Base-by-base conservation (phyloP, 2,113 vertebrate species). In the Chaenogobius annularis region DNA sequence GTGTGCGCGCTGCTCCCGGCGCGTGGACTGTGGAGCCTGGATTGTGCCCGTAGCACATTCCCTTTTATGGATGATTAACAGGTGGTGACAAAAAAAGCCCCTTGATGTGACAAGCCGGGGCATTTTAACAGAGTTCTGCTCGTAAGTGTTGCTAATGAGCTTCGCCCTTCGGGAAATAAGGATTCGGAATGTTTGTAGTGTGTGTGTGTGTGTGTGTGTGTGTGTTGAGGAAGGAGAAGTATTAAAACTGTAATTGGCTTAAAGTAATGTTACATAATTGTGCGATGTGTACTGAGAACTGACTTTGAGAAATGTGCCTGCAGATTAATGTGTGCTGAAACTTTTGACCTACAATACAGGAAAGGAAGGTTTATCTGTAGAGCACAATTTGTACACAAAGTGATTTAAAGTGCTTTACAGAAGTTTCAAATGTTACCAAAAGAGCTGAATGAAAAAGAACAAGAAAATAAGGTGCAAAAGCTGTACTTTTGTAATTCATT, bases 71-170 rank as follows among this genome's bases (percentile, higher is more conserved):
- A 48, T 12, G 23, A 76, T 68, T 73, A 79, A 74, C 56, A 69
- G 67, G 37, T 66, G 69, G 65, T n/a, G 6, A 22, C 52, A 48
- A 17, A 74, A n/a, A 31, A 71, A 67, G 70, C 23, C 62, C 66
- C 72, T 63, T 70, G 61, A 80, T 35, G 79, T 43, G 74, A 75
- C 68, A 31, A 65, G 61, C 58, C 9, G 37, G 59, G 31, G 31
- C 67, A 35, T 76, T 73, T 67, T 52, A 73, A 77, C 50, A 31
- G 23, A 72, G 75, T 70, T n/a, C 26, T 35, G 23, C 68, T 78
- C 50, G 56, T 85, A 66, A 77, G 73, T 59, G 67, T 66, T 69
- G 56, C 72, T 85, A 78, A 90, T 78, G 65, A 88, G 70, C 22
- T 65, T 68, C 62, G 59, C 69, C 59, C 64, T 62, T 74, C 43